A percentile compares a stretch with the other conserved stretches of the same genome.
Evolutionary conservation across 2,113 vertebrate genomes (phyloP).

Genomic region (Phyllopteryx taeniolatus): DNA sequence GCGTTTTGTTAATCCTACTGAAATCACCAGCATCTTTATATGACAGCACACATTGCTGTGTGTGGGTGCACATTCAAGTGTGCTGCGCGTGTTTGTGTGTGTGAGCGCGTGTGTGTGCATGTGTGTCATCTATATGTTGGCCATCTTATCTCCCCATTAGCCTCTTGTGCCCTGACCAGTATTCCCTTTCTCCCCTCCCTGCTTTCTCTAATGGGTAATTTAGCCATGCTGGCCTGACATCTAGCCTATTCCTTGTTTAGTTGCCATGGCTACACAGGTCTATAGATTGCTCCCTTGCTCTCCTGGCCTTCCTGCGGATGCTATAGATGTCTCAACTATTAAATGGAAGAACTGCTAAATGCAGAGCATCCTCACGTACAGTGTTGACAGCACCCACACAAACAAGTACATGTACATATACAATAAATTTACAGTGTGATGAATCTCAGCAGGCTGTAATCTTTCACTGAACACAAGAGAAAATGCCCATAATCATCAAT

Average conservation of each 20-base stretch:
- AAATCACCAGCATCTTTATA: conserved; percentile 30
- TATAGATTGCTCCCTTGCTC: conserved; percentile 73
- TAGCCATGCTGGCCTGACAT: conserved; percentile 79
- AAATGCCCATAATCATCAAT: conserved; percentile 9
- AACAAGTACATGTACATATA: not conserved
- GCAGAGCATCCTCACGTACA: conserved; percentile 28
- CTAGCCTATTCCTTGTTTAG: conserved; percentile 79
- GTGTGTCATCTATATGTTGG: conserved; percentile 60
- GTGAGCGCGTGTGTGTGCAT: conserved; percentile 24
- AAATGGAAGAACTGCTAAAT: conserved; percentile 56
- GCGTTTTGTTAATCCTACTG: not conserved
- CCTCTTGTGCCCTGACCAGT: conserved; percentile 73
- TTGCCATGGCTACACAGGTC: conserved; percentile 77
- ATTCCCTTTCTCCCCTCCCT: conserved; percentile 70
- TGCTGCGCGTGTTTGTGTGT: conserved; percentile 25
- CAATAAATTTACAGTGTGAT: conserved; percentile 25
- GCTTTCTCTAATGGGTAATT: conserved; percentile 80
- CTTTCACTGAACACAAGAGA: conserved; percentile 1
- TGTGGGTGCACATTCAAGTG: conserved; percentile 15
- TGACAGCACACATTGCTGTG: conserved; percentile 26
- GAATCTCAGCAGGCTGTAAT: conserved; percentile 15
- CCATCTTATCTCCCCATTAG: conserved; percentile 77
- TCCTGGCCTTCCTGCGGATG: conserved; percentile 64
- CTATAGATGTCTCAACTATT: conserved; percentile 74
- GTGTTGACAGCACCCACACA: conserved; percentile 15